phyloP scores from a whole-genome alignment of 1,140 invertebrate genomes.

The Chironomus tepperi region DNA sequence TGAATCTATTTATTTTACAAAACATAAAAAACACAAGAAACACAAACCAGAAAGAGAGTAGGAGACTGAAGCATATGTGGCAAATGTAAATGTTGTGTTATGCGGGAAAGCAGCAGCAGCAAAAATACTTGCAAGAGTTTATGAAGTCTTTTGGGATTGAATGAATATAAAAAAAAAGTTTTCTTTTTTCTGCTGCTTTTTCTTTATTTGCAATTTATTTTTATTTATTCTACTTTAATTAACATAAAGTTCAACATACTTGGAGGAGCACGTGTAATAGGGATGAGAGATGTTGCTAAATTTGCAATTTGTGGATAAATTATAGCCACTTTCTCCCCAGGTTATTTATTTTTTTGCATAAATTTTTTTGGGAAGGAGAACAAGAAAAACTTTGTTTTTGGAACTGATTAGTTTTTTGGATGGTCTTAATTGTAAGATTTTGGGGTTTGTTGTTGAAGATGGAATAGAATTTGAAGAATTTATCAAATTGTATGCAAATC shows the following conservation, averaged over 20 bases:
- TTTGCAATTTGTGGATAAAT: too few species aligned
- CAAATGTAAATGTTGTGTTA: slow-evolving; percentile 13
- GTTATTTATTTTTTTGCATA: not conserved
- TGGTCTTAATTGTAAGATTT: too few species aligned
- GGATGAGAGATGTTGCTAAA: too few species aligned
- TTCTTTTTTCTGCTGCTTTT: not conserved
- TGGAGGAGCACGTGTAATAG: too few species aligned
- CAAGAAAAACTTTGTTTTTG: too few species aligned
- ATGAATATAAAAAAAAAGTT: not conserved
- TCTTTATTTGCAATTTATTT: too few species aligned
- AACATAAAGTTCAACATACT: slow-evolving; percentile 14
- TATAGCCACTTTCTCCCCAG: too few species aligned
- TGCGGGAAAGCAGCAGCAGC: not conserved
- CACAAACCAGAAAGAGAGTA: not conserved
- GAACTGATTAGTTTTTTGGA: too few species aligned
- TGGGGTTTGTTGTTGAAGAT: too few species aligned
- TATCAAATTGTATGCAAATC: too few species aligned
- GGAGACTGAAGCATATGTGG: slow-evolving; percentile 15
- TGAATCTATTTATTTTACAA: not conserved
- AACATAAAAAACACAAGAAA: not conserved
- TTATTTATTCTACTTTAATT: not conserved
- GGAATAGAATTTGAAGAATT: too few species aligned
- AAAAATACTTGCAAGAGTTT: not conserved
- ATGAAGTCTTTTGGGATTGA: slow-evolving; percentile 19
- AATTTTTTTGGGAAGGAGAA: not conserved